phyloP scores from a whole-genome alignment of 1,140 invertebrate genomes.

The Drosophila ercepeae region DNA sequence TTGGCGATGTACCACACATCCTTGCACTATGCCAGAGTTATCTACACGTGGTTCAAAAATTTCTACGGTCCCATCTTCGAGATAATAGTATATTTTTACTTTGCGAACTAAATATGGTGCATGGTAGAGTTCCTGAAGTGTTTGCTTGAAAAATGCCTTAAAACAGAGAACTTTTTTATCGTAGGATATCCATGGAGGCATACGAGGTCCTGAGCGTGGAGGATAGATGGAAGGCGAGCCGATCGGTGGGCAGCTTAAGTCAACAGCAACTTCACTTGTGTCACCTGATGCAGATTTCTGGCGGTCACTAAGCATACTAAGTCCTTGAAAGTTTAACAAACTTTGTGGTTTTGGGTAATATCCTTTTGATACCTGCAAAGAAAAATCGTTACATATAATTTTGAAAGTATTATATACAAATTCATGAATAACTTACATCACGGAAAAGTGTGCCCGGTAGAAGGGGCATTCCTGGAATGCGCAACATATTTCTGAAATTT shows the following conservation, averaged over 20 bases:
- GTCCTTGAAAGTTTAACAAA: slow-evolving; percentile 77
- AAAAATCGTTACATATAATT: not conserved
- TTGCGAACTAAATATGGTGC: slow-evolving; percentile 89
- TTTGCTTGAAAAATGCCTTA: slow-evolving; percentile 94
- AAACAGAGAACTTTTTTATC: slow-evolving; percentile 94
- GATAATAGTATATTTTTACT: slow-evolving; percentile 93
- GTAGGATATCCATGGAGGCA: slow-evolving; percentile 93
- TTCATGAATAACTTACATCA: slow-evolving; percentile 60
- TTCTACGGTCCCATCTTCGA: slow-evolving; percentile 96
- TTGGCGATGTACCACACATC: slow-evolving; percentile 83
- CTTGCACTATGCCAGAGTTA: slow-evolving; percentile 91
- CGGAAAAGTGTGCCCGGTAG: slow-evolving; percentile 75
- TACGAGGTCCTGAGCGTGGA: slow-evolving; percentile 87
- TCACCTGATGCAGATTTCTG: slow-evolving; percentile 41
- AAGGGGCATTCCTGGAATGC: slow-evolving; percentile 78
- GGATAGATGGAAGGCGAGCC: slow-evolving; percentile 87
- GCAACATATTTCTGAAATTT: slow-evolving; percentile 45
- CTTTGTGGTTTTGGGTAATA: slow-evolving; percentile 84
- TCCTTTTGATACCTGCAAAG: slow-evolving; percentile 85
- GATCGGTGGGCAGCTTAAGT: slow-evolving; percentile 70
- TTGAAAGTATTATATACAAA: not conserved
- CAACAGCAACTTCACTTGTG: slow-evolving; percentile 47
- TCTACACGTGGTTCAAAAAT: slow-evolving; percentile 88
- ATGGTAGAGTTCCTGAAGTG: slow-evolving; percentile 89
- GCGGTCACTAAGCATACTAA: slow-evolving; percentile 82